Percentiles rank a stretch among this genome's conserved stretches.
Evolutionary conservation across 2,888 invertebrate species (phyloP).

Genomic region (Sialis fuliginosa): DNA sequence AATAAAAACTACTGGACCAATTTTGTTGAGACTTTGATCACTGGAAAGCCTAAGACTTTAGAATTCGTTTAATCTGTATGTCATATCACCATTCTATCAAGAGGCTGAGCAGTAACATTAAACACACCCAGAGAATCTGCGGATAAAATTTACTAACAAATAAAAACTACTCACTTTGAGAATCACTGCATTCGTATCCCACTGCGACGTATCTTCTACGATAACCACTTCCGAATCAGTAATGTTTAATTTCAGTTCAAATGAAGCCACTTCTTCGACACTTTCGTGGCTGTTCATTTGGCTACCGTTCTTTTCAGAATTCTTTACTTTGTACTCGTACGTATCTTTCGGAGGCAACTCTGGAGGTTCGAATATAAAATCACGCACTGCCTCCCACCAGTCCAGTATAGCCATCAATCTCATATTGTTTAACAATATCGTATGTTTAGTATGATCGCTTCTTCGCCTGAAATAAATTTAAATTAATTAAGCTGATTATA

Average conservation of each 20-base stretch:
- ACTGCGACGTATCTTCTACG: conserved; percentile 73
- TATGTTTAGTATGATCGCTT: conserved; percentile 55
- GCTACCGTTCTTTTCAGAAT: conserved; percentile 15
- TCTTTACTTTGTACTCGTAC: conserved; percentile 9
- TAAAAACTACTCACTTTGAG: conserved; percentile 36
- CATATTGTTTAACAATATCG: conserved; percentile 86
- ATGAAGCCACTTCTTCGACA: conserved; percentile 22
- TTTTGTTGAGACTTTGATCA: too few relatives aligned
- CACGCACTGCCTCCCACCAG: conserved; percentile 75
- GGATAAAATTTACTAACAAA: neutral
- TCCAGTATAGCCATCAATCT: conserved; percentile 82
- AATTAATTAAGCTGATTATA: neutral
- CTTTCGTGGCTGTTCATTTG: conserved; percentile 7
- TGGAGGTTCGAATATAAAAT: conserved; percentile 47
- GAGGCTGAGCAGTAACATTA: too few relatives aligned
- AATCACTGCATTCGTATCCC: conserved; percentile 89
- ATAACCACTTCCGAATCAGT: conserved; percentile 91
- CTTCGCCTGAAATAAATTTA: conserved; percentile 30
- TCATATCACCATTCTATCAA: too few relatives aligned
- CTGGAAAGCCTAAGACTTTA: too few relatives aligned
- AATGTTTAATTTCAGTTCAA: conserved; percentile 82
- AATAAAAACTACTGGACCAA: too few relatives aligned
- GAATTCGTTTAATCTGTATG: too few relatives aligned
- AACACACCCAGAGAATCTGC: too few relatives aligned
- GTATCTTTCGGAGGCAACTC: conserved; percentile 20